Evolutionary conservation across 2,888 invertebrate genomes (phyloP).

Genomic region (Agrilus biguttatus): DNA sequence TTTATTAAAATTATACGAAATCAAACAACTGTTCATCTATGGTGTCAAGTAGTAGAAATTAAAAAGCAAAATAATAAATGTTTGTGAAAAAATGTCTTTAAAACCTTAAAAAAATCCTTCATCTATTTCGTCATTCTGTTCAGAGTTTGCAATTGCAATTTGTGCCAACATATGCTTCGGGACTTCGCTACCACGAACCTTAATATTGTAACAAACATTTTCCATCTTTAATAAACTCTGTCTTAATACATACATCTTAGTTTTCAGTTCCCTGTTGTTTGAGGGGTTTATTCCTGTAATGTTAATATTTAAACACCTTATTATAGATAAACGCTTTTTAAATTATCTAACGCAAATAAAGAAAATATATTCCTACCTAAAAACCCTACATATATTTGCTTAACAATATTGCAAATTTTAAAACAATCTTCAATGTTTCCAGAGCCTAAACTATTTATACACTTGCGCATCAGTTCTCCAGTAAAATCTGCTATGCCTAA

Average conservation of each 20-base stretch:
- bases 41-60: too few relatives aligned
- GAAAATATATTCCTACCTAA: constrained; percentile 29
- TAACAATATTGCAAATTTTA: constrained; percentile 56
- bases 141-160: constrained; percentile 27
- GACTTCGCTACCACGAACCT: constrained; percentile 67
- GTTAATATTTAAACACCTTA: constrained; percentile 1
- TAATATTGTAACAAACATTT: constrained; percentile 64
- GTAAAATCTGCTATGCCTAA: constrained; percentile 77
- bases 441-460: constrained; percentile 66
- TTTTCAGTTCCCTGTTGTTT: constrained; percentile 46
- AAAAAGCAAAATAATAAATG: too few relatives aligned
- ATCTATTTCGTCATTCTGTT: constrained; percentile 22
- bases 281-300: constrained; percentile 32
- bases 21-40: too few relatives aligned
- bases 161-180: constrained; percentile 51
- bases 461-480: constrained; percentile 81
- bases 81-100: too few relatives aligned
- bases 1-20: too few relatives aligned
- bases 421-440: constrained; percentile 62
- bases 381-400: constrained; percentile 48
- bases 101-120: constrained; percentile 22
- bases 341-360: too few relatives aligned
- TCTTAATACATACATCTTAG: constrained; percentile 56
- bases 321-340: too few relatives aligned
- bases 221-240: constrained; percentile 75